Evolutionary conservation across 64 coral and sea anemone species (phyloP).

Genomic region (Actinia equina): DNA sequence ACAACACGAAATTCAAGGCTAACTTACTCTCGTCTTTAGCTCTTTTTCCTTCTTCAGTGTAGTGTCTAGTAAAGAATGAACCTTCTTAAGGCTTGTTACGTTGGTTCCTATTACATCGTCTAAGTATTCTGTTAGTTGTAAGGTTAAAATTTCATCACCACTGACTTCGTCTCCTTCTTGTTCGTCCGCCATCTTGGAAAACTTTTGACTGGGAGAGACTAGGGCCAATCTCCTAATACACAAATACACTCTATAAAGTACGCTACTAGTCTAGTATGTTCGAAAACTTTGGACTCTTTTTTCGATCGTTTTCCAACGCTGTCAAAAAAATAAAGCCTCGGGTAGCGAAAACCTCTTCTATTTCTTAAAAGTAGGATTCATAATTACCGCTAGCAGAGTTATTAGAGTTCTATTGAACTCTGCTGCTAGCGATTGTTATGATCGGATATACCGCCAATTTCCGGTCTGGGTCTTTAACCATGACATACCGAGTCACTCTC

Average conservation of each 20-base stretch:
- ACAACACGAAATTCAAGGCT: not conserved
- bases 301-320: no score
- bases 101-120: constrained; percentile 43
- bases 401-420: no score
- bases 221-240: not conserved
- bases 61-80: constrained; percentile 35
- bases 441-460: not conserved
- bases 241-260: no score
- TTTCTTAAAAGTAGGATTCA: not conserved
- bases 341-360: not conserved
- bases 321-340: not conserved
- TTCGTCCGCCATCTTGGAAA: constrained; percentile 55
- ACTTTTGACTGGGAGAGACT: not conserved
- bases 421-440: not conserved
- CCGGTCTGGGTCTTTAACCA: not conserved
- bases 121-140: constrained; percentile 37
- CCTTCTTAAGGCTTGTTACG: constrained; percentile 1
- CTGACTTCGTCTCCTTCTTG: not conserved
- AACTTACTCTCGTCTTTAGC: constrained; percentile 41
- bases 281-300: no score
- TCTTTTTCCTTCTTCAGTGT: constrained; percentile 34
- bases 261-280: no score
- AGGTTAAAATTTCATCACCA: not conserved
- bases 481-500: not conserved
- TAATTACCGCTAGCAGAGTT: not conserved